phyloP scores from a whole-genome alignment of 2,888 invertebrate genomes.

The Drosophila buzzatii region DNA sequence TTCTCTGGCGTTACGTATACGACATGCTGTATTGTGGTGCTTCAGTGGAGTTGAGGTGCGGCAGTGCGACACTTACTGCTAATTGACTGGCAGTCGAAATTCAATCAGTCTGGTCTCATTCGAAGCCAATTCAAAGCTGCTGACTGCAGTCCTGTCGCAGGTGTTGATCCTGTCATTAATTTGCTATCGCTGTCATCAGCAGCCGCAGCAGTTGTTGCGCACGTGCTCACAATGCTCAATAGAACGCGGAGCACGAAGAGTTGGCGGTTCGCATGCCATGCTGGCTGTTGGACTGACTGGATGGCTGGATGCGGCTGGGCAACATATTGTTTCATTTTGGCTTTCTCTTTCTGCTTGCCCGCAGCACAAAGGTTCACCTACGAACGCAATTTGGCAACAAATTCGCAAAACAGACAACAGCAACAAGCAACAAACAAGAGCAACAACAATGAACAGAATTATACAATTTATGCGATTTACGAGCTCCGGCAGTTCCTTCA shows the following conservation, averaged over 20 bases:
- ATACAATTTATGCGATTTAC: slow-evolving; percentile 82
- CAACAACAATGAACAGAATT: slow-evolving; percentile 72
- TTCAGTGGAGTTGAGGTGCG: neutral
- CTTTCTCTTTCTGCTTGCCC: slow-evolving; percentile 15
- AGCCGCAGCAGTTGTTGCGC: slow-evolving; percentile 33
- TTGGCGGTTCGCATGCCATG: slow-evolving; percentile 13
- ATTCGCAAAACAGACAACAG: slow-evolving; percentile 65
- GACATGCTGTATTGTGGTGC: neutral
- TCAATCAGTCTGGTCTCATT: slow-evolving; percentile 57
- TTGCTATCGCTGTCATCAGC: slow-evolving; percentile 73
- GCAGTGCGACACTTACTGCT: slow-evolving; percentile 48
- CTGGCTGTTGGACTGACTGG: neutral
- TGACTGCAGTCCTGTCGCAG: slow-evolving; percentile 65
- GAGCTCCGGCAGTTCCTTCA: slow-evolving; percentile 58
- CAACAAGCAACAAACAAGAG: slow-evolving; percentile 26
- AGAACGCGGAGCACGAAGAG: slow-evolving; percentile 10
- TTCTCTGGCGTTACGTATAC: neutral
- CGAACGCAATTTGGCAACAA: slow-evolving; percentile 82
- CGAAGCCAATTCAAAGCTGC: slow-evolving; percentile 69
- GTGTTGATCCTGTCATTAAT: slow-evolving; percentile 70
- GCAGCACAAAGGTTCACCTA: slow-evolving; percentile 64
- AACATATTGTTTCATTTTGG: slow-evolving; percentile 73
- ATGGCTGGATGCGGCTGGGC: slow-evolving; percentile 24
- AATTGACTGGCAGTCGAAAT: slow-evolving; percentile 67
- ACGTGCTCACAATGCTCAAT: slow-evolving; percentile 57